Evolutionary conservation across 2,888 invertebrate genomes (phyloP), one percentile per base, ranked within the genome.

Genomic region (Dynastes grantii): DNA sequence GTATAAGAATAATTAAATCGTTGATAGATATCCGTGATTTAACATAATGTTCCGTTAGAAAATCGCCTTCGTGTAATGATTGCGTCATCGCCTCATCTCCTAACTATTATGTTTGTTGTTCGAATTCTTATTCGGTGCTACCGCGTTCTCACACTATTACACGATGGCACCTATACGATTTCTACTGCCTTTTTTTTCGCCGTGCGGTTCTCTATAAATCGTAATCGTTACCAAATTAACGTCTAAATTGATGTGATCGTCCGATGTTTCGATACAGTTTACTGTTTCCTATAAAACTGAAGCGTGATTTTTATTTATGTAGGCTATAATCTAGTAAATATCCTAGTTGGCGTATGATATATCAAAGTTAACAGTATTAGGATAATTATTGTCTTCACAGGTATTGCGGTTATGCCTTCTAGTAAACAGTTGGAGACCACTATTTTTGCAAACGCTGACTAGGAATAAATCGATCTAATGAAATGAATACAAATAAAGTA

Each of bases 161-260:
- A 58, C 32, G 73, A 73, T 55, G 16, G 55, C 55, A 55, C 55
- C 32, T 37, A 27, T 55, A 58, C 40, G 37, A 37, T 58, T 73
- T 73, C 22, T 55, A 58, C 58, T 9, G n/a, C 53, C 22, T 70
- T 70, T 68, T 68, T 70, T 71, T 32, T 58, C 40, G 53, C 32
- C 11, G 51, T 22, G 22, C 37, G 8, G 40, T 58, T 37, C 55
- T 16, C 11, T 37, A 71, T 55, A 71, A 55, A 32, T 73, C 73
- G 27, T 73, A 73, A 61, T 61, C 16, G 58, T 73, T 73, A 73
- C 58, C 73, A 58, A 73, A 73, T 73, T 73, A 73, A 58, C 73
- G 58, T 73, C 8, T 5, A 58, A 73, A 58, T 37, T 73, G 73
- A 58, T 71, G 71, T 71, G 55, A 71, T 71, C 32, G 55, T 16